A percentile compares a stretch with the other conserved stretches of the same genome.
phyloP scores from a whole-genome alignment of 1,140 invertebrate genomes.

The Drosophila miranda region DNA sequence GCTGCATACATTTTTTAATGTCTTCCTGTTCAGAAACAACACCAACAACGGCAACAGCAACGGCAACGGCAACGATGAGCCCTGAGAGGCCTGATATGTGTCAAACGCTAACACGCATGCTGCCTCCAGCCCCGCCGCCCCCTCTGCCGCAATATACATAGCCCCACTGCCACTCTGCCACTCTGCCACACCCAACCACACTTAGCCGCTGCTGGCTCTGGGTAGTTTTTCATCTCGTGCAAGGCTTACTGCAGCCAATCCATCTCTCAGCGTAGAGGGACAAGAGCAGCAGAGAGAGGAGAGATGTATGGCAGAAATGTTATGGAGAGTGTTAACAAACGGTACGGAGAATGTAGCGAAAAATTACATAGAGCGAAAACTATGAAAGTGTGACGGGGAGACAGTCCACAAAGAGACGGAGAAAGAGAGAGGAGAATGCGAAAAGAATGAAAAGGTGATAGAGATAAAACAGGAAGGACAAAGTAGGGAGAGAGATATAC shows the following conservation, averaged over 20 bases:
- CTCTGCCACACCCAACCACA: neutral
- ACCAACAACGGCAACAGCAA: constrained; percentile 14
- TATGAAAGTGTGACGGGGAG: too few relatives aligned
- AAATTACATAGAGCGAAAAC: neutral
- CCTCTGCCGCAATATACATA: neutral
- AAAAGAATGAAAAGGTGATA: too few relatives aligned
- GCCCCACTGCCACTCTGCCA: neutral
- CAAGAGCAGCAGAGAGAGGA: neutral
- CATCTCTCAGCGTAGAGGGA: constrained; percentile 38
- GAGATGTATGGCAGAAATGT: neutral
- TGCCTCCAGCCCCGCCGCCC: neutral
- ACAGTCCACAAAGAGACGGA: too few relatives aligned
- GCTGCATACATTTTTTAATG: constrained; percentile 70
- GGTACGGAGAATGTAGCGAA: too few relatives aligned
- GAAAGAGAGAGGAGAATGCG: too few relatives aligned
- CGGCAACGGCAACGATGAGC: constrained; percentile 14
- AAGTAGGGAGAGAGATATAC: too few relatives aligned
- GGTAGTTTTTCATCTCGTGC: constrained; percentile 61
- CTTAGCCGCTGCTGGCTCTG: constrained; percentile 27
- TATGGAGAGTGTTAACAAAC: too few relatives aligned
- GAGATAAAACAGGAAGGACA: too few relatives aligned
- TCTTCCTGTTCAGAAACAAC: constrained; percentile 45
- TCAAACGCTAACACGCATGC: constrained; percentile 42
- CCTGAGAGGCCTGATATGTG: constrained; percentile 53
- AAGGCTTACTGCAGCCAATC: constrained; percentile 66